These are phyloP conservation scores for Nephrotoma flavescens DNA, from an alignment of 2,888 invertebrate species.

Conservation along the genomic window DNA sequence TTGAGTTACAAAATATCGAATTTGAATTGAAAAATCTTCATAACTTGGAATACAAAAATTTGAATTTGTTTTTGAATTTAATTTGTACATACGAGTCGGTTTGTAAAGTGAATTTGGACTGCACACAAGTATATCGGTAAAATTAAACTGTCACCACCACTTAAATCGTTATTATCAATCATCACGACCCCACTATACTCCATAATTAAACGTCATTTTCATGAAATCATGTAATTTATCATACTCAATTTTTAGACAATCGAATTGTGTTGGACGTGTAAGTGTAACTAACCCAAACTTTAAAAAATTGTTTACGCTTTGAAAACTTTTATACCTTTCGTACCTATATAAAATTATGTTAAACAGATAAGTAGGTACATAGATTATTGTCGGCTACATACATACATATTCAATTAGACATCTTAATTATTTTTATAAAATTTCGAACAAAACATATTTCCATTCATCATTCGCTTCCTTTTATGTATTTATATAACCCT, in stretches of 20 bases:
- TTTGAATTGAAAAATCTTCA: too few relatives aligned
- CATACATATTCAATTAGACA: not conserved
- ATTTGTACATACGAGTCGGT: too few relatives aligned
- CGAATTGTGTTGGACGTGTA: not conserved
- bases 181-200: not conserved
- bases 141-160: too few relatives aligned
- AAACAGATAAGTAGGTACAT: not conserved
- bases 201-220: not conserved
- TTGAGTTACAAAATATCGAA: too few relatives aligned
- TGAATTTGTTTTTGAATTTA: too few relatives aligned
- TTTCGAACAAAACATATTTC: not conserved
- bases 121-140: too few relatives aligned
- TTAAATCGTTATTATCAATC: too few relatives aligned
- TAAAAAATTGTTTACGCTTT: not conserved
- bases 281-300: not conserved
- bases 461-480: not conserved
- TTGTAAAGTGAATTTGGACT: too few relatives aligned
- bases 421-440: not conserved
- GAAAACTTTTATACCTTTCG: not conserved
- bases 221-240: not conserved
- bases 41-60: too few relatives aligned
- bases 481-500: not conserved
- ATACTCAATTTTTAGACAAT: not conserved
- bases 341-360: not conserved
- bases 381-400: not conserved